A percentile compares a stretch with the other conserved stretches of the same genome.
phyloP scores from a whole-genome alignment of 35 echinoderm and acorn worm species.

The Patiria miniata region DNA sequence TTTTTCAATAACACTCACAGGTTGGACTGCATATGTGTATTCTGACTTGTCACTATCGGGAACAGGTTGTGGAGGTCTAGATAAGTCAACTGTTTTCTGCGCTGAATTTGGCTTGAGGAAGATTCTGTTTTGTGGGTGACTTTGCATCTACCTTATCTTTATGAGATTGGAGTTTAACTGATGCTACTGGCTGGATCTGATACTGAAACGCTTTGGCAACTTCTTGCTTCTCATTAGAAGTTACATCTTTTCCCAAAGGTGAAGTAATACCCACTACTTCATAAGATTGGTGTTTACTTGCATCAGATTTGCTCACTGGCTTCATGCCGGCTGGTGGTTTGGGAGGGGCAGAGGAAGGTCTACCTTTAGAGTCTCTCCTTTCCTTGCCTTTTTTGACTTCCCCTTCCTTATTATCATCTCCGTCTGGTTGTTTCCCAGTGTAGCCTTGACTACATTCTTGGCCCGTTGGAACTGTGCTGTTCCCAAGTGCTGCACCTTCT shows the following conservation, averaged over 20 bases:
- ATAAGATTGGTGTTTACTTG: background rate
- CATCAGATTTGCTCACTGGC: background rate
- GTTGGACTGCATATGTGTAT: constrained; percentile 3
- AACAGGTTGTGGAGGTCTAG: background rate
- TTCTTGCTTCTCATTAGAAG: background rate
- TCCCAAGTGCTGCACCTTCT: background rate
- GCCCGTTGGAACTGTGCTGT: background rate
- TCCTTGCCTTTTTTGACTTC: background rate
- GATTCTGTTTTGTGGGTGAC: background rate
- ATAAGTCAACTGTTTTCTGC: background rate
- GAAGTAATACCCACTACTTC: background rate
- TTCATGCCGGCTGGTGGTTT: background rate
- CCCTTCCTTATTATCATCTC: background rate
- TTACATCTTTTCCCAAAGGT: too few species aligned
- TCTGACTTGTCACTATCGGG: background rate
- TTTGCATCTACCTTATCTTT: background rate
- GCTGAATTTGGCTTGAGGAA: background rate
- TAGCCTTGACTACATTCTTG: constrained; percentile 6
- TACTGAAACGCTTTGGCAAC: background rate
- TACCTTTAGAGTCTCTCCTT: background rate
- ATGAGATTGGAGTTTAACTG: constrained; percentile 4
- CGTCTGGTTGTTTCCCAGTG: background rate
- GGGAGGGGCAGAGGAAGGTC: constrained; percentile 22
- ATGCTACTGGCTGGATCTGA: background rate
- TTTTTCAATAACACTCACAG: background rate